phyloP scores from a whole-genome alignment of 2,113 vertebrate genomes.

The Nannobrachium achirus region DNA sequence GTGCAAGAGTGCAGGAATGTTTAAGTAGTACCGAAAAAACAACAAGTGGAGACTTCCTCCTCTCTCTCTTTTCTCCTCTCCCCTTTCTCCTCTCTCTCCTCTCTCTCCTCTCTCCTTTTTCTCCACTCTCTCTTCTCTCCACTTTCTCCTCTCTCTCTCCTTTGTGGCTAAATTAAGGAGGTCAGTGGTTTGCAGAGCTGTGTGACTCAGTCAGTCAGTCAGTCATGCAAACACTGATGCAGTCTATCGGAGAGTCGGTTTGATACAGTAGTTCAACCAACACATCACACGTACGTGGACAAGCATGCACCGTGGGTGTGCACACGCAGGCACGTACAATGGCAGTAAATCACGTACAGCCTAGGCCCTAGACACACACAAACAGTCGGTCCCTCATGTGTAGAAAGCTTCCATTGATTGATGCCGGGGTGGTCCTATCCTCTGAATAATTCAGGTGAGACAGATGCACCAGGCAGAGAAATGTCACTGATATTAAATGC shows the following conservation, averaged over 20 bases:
- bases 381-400: conserved; percentile 31
- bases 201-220: conserved; percentile 33
- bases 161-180: conserved; percentile 3
- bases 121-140: too few relatives aligned
- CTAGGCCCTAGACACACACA: conserved; percentile 18
- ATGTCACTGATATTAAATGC: conserved; percentile 70
- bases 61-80: neutral
- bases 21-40: conserved; percentile 35
- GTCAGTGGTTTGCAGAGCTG: conserved; percentile 28
- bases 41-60: conserved; percentile 15
- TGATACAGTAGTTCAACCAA: neutral
- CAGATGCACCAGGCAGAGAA: conserved; percentile 68
- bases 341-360: neutral
- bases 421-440: conserved; percentile 61
- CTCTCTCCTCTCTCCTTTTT: too few relatives aligned
- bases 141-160: too few relatives aligned
- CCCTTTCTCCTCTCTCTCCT: too few relatives aligned
- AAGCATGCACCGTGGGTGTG: neutral
- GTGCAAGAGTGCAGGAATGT: conserved; percentile 27
- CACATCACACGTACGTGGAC: neutral
- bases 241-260: conserved; percentile 14
- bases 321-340: conserved; percentile 18
- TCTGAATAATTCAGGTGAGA: conserved; percentile 77
- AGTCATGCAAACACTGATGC: conserved; percentile 38
- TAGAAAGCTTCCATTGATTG: conserved; percentile 56